These are phyloP conservation scores for Drosophila erecta DNA, from an alignment of 1,140 invertebrate species.

Conservation along the genomic window DNA sequence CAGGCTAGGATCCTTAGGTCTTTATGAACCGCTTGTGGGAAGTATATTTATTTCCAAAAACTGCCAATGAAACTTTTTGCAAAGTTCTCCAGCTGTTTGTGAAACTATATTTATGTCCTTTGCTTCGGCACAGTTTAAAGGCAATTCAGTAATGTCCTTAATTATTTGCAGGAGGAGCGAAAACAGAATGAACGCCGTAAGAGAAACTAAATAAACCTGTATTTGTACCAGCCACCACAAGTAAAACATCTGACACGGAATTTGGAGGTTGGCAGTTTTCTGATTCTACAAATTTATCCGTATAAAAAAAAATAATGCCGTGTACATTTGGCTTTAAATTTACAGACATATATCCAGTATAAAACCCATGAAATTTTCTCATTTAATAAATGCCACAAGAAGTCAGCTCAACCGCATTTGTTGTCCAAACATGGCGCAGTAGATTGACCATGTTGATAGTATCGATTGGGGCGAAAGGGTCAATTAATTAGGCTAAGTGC, in stretches of 20 bases:
- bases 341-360: slow-evolving; percentile 21
- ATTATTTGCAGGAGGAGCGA: slow-evolving; percentile 76
- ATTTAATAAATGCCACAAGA: slow-evolving; percentile 36
- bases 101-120: slow-evolving; percentile 68
- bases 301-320: slow-evolving; percentile 16
- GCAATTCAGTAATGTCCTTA: slow-evolving; percentile 6
- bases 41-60: slow-evolving; percentile 69
- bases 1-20: slow-evolving; percentile 19
- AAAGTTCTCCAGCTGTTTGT: slow-evolving; percentile 56
- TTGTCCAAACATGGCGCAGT: slow-evolving; percentile 5
- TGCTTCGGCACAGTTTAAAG: slow-evolving; percentile 6
- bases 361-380: slow-evolving; percentile 23
- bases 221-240: slow-evolving; percentile 4
- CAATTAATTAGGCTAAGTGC: slow-evolving; percentile 74
- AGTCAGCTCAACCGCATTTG: slow-evolving; percentile 12
- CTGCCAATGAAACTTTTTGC: slow-evolving; percentile 17
- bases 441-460: slow-evolving; percentile 58
- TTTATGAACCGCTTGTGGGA: slow-evolving; percentile 16
- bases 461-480: slow-evolving; percentile 46
- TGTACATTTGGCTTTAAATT: slow-evolving; percentile 55
- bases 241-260: not conserved
- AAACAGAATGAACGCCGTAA: slow-evolving; percentile 76
- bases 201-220: slow-evolving; percentile 48
- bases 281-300: slow-evolving; percentile 22
- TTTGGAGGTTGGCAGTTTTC: slow-evolving; percentile 11